Base-by-base conservation (phyloP, 2,888 invertebrate genomes). In the Hipparchia sbordonii region DNA sequence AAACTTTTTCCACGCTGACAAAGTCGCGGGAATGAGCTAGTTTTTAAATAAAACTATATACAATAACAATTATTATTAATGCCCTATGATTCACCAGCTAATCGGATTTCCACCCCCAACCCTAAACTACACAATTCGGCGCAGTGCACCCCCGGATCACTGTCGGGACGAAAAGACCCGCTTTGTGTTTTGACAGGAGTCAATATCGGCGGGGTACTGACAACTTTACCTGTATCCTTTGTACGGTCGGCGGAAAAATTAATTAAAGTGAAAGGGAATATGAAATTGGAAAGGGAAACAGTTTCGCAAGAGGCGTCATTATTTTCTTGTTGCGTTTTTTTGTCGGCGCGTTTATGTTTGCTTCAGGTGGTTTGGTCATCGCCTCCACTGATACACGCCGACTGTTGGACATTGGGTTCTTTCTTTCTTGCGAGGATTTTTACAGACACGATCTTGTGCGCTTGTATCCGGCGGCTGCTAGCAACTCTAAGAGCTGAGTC, bases 161-260 rank as follows among this genome's bases (percentile, higher is more conserved):
- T 88, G 85, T 84, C 84, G 63, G 78, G 79, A 84, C 85, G 90
- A 90, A 90, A 87, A 85, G 82, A 80, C 81, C 81, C 81, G 81
- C 78, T 79, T 82, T 82, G 80, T 91, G 85, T 92, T 92, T 85
- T 93, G 92, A 93, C 92, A 93, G 91, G 87, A 92, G 92, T 91
- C 90, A 92, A 92, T 89, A 82, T 81, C 76, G 73, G 74, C 76
- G 74, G 83, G 86, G 86, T 82, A 80, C 81, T 83, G 84, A 88
- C 82, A 81, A 83, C 87, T 87, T 78, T 87, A 89, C 89, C 89
- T 89, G 88, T 71, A 45, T 13, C 61, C 65, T 62, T 54, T 51
- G 66, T 66, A 45, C 52, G 69, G 68, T 57, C 65, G 48, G 48
- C 48, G 1, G 13, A 60, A n/a, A 56, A 56, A 56, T 56, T n/a